A percentile compares a stretch with the other conserved stretches of the same genome.
phyloP scores from a whole-genome alignment of 2,888 invertebrate species.

The Stenodera caucasica region DNA sequence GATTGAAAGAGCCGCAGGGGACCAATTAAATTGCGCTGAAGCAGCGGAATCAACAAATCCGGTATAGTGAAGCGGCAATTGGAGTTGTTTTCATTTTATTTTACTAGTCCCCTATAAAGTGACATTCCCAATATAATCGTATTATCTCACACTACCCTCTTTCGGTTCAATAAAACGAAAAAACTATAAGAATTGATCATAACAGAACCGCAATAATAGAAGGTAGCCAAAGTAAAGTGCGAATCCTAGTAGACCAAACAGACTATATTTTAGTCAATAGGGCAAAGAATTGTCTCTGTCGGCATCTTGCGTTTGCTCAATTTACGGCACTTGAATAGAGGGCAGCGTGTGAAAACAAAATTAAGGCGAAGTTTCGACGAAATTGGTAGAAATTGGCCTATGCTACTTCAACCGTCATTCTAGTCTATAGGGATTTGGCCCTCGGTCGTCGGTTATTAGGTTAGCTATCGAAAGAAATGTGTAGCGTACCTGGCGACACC shows the following conservation, averaged over 20 bases:
- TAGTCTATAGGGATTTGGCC: constrained; percentile 52
- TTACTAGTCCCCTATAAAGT: constrained; percentile 50
- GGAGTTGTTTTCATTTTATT: constrained; percentile 55
- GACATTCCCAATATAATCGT: constrained; percentile 52
- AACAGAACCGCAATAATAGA: constrained; percentile 38
- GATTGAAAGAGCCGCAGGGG: constrained; percentile 52
- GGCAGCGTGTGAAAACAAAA: constrained; percentile 57
- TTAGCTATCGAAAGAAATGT: constrained; percentile 47
- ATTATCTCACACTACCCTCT: constrained; percentile 50
- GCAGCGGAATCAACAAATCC: constrained; percentile 48
- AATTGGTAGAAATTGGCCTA: constrained; percentile 66
- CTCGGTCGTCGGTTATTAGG: constrained; percentile 56
- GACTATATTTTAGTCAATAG: constrained; percentile 35
- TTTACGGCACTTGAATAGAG: constrained; percentile 48
- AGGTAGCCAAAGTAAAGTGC: constrained; percentile 25
- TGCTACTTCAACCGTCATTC: constrained; percentile 48
- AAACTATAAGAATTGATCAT: constrained; percentile 44
- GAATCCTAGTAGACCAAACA: constrained; percentile 22
- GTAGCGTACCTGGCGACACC: constrained; percentile 40
- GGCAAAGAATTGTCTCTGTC: constrained; percentile 51
- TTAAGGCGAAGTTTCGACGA: constrained; percentile 53
- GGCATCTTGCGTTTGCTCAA: constrained; percentile 50
- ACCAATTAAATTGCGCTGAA: constrained; percentile 43
- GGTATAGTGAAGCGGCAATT: constrained; percentile 45
- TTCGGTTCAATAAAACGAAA: constrained; percentile 47